Conservation (phyloP, 2,113 vertebrate genomes). For the Anthoscopus minutus region DNA sequence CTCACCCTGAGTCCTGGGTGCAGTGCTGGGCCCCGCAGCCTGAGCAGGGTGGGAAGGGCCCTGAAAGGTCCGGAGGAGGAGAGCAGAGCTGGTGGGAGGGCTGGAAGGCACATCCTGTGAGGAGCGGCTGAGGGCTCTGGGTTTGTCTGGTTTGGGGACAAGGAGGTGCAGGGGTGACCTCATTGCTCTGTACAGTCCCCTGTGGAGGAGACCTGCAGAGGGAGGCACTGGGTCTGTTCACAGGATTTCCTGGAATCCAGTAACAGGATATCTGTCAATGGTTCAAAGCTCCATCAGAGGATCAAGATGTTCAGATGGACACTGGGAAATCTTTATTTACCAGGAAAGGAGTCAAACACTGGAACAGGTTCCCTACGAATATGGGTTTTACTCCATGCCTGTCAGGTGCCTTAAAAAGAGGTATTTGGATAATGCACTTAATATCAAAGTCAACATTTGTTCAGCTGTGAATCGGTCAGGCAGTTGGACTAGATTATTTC, state of each 20-base stretch:
- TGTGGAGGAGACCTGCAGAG: rapidly evolving
- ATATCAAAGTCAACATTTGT: neutral
- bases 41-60: neutral
- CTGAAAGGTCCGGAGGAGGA: neutral
- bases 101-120: neutral
- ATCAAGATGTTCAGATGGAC: neutral
- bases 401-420: neutral
- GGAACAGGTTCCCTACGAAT: neutral
- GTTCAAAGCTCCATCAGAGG: neutral
- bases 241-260: neutral
- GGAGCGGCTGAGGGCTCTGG: neutral
- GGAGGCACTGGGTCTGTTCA: neutral
- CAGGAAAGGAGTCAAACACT: neutral
- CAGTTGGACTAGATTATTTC: neutral
- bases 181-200: neutral
- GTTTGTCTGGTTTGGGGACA: neutral
- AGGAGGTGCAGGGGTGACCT: neutral
- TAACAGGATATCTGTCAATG: rapidly evolving
- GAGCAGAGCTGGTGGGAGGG: neutral
- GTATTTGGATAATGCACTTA: neutral
- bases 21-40: neutral
- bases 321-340: neutral
- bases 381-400: neutral
- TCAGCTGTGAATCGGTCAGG: neutral
- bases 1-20: neutral